Evolutionary conservation across 2,888 invertebrate species (phyloP), one percentile per base, ranked within the genome.

Genomic region (Erynnis tages): DNA sequence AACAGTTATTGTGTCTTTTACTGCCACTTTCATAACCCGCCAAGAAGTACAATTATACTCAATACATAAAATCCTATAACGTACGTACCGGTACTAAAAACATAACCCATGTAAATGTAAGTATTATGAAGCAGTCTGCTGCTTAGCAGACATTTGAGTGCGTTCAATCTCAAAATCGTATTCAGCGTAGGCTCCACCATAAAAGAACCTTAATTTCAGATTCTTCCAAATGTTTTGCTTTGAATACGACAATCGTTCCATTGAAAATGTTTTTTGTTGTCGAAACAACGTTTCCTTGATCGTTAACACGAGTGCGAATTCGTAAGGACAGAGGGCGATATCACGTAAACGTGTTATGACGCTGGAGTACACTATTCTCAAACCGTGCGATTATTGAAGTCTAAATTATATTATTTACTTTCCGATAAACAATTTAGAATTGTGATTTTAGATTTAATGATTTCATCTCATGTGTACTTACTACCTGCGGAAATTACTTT

Each of bases 221-320:
- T 56, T 55, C 43, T 19, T 17, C 16, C 45, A 23, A 37, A 65
- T 58, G 41, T 49, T 43, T 43, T 43, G 27, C 34, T 34, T 35
- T 40, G 35, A 50, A 43, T 40, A 43, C 34, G 35, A 43, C 50
- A 43, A 50, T 50, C 43, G 43, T 34, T 43, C 25, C 50, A 50
- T 25, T 50, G 35, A 10, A 35, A 29, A 50, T 43, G 23, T 50
- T 43, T n/a, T 25, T 43, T 50, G 50, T 41, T 43, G 41, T 50
- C 27, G 68, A 74, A 79, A 81, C 75, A 79, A 81, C 74, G 79
- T 75, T 71, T 69, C 66, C 53, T 62, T 69, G 73, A 78, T 73
- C 73, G 73, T 72, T 76, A 78, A 79, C 79, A 75, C 70, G 73
- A 59, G 58, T 79, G 77, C 76, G 80, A 74, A 78, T 75, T 78